phyloP scores from a whole-genome alignment of 2,113 vertebrate species.

The Pheucticus melanocephalus region DNA sequence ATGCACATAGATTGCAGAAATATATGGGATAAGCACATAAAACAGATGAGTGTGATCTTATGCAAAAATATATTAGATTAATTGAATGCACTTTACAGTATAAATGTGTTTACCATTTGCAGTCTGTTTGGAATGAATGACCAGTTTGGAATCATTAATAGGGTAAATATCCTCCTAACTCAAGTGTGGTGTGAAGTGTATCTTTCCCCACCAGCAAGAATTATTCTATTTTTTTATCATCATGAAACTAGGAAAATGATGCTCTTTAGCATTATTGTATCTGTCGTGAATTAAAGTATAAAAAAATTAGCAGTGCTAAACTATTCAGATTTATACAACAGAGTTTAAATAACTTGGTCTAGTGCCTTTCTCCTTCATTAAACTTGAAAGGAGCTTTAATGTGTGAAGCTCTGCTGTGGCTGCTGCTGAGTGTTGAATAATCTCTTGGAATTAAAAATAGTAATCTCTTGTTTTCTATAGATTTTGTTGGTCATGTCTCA shows the following conservation, averaged over 20 bases:
- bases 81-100: neutral
- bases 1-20: neutral
- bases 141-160: neutral
- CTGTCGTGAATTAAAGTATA: neutral
- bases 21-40: neutral
- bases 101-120: neutral
- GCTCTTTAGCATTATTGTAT: neutral
- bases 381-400: neutral
- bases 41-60: neutral
- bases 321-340: neutral
- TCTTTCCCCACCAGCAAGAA: neutral
- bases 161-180: neutral
- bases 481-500: neutral
- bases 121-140: neutral
- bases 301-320: neutral
- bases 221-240: neutral
- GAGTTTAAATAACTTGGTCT: neutral
- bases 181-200: neutral
- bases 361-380: neutral
- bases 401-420: neutral
- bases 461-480: neutral
- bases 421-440: neutral
- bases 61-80: neutral
- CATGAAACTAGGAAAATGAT: neutral
- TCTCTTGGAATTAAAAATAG: neutral